phyloP scores from a whole-genome alignment of 2,888 invertebrate genomes.

The Malacosoma neustria region DNA sequence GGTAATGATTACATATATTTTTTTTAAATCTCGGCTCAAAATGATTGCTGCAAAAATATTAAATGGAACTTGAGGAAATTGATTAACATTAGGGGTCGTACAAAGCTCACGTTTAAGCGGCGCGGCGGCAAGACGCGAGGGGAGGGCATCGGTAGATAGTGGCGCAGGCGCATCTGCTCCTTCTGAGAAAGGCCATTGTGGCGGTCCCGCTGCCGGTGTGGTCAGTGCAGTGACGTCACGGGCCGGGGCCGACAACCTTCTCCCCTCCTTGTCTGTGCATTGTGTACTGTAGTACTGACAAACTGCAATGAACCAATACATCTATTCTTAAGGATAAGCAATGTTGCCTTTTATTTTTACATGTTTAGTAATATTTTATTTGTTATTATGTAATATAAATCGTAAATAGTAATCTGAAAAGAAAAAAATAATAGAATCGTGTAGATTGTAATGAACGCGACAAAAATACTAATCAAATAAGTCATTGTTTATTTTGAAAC shows the following conservation, averaged over 20 bases:
- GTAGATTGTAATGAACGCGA: too few species aligned
- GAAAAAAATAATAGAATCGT: too few species aligned
- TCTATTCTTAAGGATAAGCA: too few species aligned
- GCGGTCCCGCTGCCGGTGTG: conserved; percentile 60
- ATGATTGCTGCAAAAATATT: too few species aligned
- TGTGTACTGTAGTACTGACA: conserved; percentile 9
- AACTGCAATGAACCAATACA: conserved; percentile 6
- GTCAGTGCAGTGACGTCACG: conserved; percentile 72
- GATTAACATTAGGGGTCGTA: neutral
- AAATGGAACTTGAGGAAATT: too few species aligned
- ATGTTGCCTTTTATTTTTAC: too few species aligned
- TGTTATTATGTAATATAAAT: too few species aligned
- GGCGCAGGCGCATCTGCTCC: conserved; percentile 66
- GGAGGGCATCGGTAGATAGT: conserved; percentile 45
- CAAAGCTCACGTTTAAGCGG: conserved; percentile 32
- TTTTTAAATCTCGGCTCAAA: too few species aligned
- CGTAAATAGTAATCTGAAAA: too few species aligned
- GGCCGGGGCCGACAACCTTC: conserved; percentile 69
- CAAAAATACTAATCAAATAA: too few species aligned
- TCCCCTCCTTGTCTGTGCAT: conserved; percentile 36
- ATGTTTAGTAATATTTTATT: too few species aligned
- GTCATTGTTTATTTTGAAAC: too few species aligned
- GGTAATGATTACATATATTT: conserved; percentile 31
- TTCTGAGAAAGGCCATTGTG: conserved; percentile 71
- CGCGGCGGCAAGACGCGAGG: conserved; percentile 30